These are phyloP conservation scores for Leptura quadrifasciata DNA, from an alignment of 2,888 invertebrate species.

Conservation along the genomic window DNA sequence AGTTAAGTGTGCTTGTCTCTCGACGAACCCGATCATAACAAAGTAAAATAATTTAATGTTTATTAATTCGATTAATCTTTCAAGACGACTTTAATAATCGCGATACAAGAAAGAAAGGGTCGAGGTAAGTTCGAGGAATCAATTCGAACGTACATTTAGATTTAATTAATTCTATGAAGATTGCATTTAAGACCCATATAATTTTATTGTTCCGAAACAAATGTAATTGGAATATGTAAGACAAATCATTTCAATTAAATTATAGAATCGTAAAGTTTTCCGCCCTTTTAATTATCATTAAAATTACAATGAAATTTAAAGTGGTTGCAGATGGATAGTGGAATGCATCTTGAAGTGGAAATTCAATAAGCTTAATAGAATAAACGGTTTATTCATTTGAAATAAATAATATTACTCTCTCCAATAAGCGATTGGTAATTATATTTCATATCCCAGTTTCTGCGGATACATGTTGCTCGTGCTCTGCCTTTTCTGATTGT, in stretches of 20 bases:
- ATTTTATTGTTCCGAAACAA: conserved; percentile 33
- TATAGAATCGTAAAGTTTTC: conserved; percentile 26
- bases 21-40: neutral
- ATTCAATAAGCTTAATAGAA: too few relatives aligned
- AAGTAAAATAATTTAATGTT: neutral
- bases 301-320: conserved; percentile 2
- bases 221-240: conserved; percentile 33
- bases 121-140: conserved; percentile 29
- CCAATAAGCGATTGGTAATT: too few relatives aligned
- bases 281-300: conserved; percentile 24
- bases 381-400: too few relatives aligned
- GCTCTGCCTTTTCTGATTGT: too few relatives aligned
- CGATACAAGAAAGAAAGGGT: conserved; percentile 4
- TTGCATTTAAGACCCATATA: conserved; percentile 30
- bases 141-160: conserved; percentile 20
- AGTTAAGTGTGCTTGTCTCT: too few relatives aligned
- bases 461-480: too few relatives aligned
- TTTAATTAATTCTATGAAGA: conserved; percentile 33
- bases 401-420: too few relatives aligned
- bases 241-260: conserved; percentile 28
- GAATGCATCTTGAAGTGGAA: too few relatives aligned
- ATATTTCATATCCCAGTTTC: too few relatives aligned
- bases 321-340: too few relatives aligned
- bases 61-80: conserved; percentile 17
- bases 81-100: neutral